A percentile compares a stretch with the other conserved stretches of the same genome.
phyloP scores from a whole-genome alignment of 2,113 vertebrate species.

The Bufo bufo region DNA sequence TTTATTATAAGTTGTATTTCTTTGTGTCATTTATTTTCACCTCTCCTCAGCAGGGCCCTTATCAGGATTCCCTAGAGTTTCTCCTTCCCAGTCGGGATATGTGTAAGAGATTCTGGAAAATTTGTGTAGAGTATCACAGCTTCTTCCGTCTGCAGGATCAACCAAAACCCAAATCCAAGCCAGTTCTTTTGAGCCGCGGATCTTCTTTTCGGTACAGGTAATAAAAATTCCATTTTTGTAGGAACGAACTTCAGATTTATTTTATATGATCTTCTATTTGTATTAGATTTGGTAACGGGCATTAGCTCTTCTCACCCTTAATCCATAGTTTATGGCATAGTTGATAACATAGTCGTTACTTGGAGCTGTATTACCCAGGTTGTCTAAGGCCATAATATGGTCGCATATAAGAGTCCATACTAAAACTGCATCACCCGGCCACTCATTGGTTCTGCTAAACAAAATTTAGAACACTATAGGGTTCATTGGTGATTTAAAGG shows the following conservation, averaged over 20 bases:
- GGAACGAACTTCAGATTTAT: not conserved
- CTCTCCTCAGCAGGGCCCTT: constrained; percentile 76
- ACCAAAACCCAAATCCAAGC: constrained; percentile 87
- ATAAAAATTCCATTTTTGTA: not conserved
- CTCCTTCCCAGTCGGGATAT: constrained; percentile 90
- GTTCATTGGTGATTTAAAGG: too few species aligned
- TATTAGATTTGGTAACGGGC: not conserved
- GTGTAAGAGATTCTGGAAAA: constrained; percentile 98
- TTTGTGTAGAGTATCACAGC: constrained; percentile 94
- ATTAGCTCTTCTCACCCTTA: too few species aligned
- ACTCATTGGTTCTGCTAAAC: too few species aligned
- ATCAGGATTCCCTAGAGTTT: constrained; percentile 94
- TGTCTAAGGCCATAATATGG: too few species aligned
- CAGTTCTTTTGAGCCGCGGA: constrained; percentile 88
- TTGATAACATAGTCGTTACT: too few species aligned
- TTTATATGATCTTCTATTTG: not conserved
- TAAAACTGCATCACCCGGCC: too few species aligned
- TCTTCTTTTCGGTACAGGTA: constrained; percentile 99
- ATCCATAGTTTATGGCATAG: too few species aligned
- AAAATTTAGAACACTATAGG: too few species aligned
- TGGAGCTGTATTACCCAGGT: too few species aligned
- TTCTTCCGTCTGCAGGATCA: constrained; percentile 94
- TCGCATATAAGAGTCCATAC: too few species aligned
- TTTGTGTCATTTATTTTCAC: not conserved
- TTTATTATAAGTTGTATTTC: too few species aligned